These are phyloP conservation scores for Camponotus floridanus DNA, from an alignment of 1,140 invertebrate species.

Conservation along the genomic window DNA sequence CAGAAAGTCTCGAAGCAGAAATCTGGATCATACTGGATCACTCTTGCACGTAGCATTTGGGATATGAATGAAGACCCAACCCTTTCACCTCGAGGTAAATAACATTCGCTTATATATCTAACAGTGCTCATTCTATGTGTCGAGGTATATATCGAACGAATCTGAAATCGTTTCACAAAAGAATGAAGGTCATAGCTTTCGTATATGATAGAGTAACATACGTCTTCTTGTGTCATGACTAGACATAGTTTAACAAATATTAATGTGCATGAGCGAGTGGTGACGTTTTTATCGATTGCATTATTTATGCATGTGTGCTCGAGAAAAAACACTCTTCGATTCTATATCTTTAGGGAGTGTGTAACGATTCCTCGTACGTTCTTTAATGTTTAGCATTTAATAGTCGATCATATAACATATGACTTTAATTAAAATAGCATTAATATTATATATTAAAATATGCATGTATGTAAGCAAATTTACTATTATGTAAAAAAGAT, in stretches of 20 bases:
- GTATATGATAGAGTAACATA: neutral
- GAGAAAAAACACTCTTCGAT: constrained; percentile 1
- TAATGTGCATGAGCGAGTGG: constrained; percentile 3
- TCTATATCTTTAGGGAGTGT: constrained; percentile 17
- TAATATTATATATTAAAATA: neutral
- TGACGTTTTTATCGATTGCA: constrained; percentile 45
- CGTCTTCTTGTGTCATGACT: neutral
- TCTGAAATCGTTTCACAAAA: neutral
- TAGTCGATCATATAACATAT: constrained; percentile 21
- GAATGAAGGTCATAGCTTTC: neutral
- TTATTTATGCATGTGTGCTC: constrained; percentile 47
- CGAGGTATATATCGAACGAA: neutral
- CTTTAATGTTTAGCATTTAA: constrained; percentile 51
- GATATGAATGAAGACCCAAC: constrained; percentile 91
- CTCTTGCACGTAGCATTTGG: constrained; percentile 79
- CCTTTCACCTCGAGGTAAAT: constrained; percentile 91
- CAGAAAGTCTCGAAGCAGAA: neutral
- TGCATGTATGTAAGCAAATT: neutral
- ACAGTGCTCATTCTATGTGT: neutral
- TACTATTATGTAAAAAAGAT: neutral
- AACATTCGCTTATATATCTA: neutral
- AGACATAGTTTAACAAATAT: neutral
- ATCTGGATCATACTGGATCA: constrained; percentile 50
- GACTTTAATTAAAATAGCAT: constrained; percentile 46
- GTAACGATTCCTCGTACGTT: constrained; percentile 20